These are phyloP conservation scores for Stegostoma tigrinum DNA, from an alignment of 2,113 vertebrate species.

Conservation along the genomic window DNA sequence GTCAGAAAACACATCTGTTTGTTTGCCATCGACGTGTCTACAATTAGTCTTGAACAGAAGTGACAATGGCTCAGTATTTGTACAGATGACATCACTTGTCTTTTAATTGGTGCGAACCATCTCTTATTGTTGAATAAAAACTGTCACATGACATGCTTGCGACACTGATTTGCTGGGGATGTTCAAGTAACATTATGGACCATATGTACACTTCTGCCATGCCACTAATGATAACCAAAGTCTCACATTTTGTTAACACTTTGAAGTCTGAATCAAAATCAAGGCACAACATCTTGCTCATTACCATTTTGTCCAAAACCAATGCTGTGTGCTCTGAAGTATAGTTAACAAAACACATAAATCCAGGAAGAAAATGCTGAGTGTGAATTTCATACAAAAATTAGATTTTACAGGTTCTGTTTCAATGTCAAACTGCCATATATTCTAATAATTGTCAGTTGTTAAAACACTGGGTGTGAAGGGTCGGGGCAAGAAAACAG, in stretches of 20 bases:
- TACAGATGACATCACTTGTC: slow-evolving; percentile 37
- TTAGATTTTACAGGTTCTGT: background rate
- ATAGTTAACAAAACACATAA: background rate
- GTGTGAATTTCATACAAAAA: background rate
- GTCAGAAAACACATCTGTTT: slow-evolving; percentile 26
- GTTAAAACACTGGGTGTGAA: background rate
- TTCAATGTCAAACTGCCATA: background rate
- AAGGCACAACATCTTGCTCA: background rate
- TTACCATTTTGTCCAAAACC: background rate
- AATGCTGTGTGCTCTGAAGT: background rate
- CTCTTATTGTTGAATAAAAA: slow-evolving; percentile 31
- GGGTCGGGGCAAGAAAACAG: background rate
- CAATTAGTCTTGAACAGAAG: slow-evolving; percentile 33
- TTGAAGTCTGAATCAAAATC: slow-evolving; percentile 5
- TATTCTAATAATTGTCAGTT: background rate
- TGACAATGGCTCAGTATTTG: slow-evolving; percentile 33
- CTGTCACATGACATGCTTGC: slow-evolving; percentile 26
- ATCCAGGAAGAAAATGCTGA: background rate
- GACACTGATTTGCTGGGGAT: slow-evolving; percentile 27
- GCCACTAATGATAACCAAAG: background rate
- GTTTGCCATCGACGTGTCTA: background rate
- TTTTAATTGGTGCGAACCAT: slow-evolving; percentile 36
- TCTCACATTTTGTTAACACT: slow-evolving; percentile 27
- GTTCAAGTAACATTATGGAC: background rate
- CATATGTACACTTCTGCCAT: slow-evolving; percentile 30